Base-by-base conservation (phyloP, 2,797 vertebrate genomes). In the Acropternis orthonyx region DNA sequence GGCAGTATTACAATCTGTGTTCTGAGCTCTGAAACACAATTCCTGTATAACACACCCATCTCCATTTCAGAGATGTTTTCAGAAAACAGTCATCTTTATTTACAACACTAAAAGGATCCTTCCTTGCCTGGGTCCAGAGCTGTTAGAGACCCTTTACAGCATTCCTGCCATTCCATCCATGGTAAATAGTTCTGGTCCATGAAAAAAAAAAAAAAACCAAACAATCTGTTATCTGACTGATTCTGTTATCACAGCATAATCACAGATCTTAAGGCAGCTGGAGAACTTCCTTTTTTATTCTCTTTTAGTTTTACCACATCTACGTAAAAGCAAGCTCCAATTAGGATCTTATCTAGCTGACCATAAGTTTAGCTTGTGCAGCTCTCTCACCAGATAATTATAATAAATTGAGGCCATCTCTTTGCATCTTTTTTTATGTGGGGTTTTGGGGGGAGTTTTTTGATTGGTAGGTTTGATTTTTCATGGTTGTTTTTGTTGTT, bases 361-460 rank as follows among this genome's bases (percentile, higher is more conserved):
- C 27, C 44, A 0, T 18, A 82, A 76, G 14, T 56, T 88, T 76
- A 41, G 20, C 43, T 68, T 52, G 56, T 1, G 12, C 11, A 77
- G n/a, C 28, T 69, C 56, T 52, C 15, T 44, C 85, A 7, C 5
- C 22, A 73, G 23, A 43, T 10, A 84, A 61, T 39, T 41, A 67
- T 4, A 39, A n/a, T 16, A 72, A 77, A 85, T 23, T 30, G 19
- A 73, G 22, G 26, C 5, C 6, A 63, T 8, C 10, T 80, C 14
- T 83, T 65, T 4, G 1, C n/a, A 52, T 59, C 14, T 55, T 63
- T 11, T 39, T 82, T 86, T 68, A 43, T 8, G 20, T 1, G 2
- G 5, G 15, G 9, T 4, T 66, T 59, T 48, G 1, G 8, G 14
- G 8, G 7, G 5, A 7, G 3, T 1, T 14, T 37, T 44, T 41